phyloP scores from a whole-genome alignment of 2,113 vertebrate genomes.

The Acanthochromis polyacanthus region DNA sequence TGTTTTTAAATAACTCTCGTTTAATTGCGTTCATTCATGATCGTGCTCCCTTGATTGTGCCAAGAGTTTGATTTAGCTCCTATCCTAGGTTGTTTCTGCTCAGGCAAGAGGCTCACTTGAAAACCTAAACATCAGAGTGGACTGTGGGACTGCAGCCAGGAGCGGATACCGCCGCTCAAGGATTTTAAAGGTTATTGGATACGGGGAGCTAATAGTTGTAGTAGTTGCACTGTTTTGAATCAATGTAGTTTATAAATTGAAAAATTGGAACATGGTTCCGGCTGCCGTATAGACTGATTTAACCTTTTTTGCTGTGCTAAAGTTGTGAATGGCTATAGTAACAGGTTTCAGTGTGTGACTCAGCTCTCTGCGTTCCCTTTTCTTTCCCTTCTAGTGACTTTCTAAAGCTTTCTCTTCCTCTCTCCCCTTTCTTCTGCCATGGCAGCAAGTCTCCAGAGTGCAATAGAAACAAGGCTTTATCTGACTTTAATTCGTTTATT shows the following conservation, averaged over 20 bases:
- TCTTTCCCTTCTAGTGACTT: constrained; percentile 21
- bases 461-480: constrained; percentile 71
- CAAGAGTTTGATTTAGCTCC: constrained; percentile 68
- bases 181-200: constrained; percentile 50
- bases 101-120: constrained; percentile 58
- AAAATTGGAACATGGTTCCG: constrained; percentile 1
- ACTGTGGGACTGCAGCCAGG: constrained; percentile 56
- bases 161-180: constrained; percentile 12
- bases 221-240: constrained; percentile 23
- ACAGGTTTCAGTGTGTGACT: constrained; percentile 32
- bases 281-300: constrained; percentile 2
- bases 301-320: neutral
- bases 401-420: constrained; percentile 27
- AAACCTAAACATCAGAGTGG: constrained; percentile 69
- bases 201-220: constrained; percentile 12
- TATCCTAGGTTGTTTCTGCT: constrained; percentile 52
- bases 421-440: constrained; percentile 21
- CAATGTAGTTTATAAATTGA: constrained; percentile 10
- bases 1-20: constrained; percentile 49
- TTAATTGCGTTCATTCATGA: constrained; percentile 53
- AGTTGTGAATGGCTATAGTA: constrained; percentile 7
- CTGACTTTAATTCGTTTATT: constrained; percentile 72
- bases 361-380: constrained; percentile 20
- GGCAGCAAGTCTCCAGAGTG: constrained; percentile 61
- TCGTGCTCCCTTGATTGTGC: constrained; percentile 40